A percentile compares a stretch with the other conserved stretches of the same genome.
These are phyloP conservation scores for Tetrapedia diversipes DNA, from an alignment of 2,888 invertebrate genomes.

Conservation along the genomic window DNA sequence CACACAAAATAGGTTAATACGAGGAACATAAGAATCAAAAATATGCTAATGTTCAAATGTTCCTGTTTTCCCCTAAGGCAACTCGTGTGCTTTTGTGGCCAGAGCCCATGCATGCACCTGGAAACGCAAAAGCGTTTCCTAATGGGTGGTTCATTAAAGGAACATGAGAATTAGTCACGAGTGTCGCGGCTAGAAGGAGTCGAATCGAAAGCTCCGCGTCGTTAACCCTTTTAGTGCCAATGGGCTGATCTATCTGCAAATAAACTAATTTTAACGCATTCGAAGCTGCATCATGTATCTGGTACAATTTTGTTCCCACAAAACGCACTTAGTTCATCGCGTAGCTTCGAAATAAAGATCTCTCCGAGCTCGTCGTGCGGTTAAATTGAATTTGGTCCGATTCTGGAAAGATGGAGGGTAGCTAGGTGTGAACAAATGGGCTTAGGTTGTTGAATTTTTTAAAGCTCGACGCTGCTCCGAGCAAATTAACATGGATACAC, in stretches of 20 bases:
- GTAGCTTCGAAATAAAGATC: not conserved
- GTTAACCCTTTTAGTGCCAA: no score
- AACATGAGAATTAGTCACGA: constrained; percentile 67
- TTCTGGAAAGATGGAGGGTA: not conserved
- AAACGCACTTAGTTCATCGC: no score
- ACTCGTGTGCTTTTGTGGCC: no score
- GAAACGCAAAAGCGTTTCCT: constrained; percentile 47
- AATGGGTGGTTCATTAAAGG: constrained; percentile 68
- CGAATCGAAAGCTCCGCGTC: constrained; percentile 68
- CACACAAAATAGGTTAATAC: no score
- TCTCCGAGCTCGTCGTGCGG: not conserved
- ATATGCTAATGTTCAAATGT: no score
- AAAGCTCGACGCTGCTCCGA: constrained; percentile 1
- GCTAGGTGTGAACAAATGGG: constrained; percentile 3
- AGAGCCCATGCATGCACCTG: no score
- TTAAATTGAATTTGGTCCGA: not conserved
- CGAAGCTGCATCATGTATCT: no score
- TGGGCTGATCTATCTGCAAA: no score
- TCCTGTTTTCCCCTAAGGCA: no score
- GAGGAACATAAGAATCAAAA: no score
- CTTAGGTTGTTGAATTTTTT: constrained; percentile 27
- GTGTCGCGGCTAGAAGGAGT: constrained; percentile 55
- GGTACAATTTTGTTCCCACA: no score
- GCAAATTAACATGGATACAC: constrained; percentile 57
- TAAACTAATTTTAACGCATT: no score